Base-by-base conservation (phyloP, 2,888 invertebrate species). In the Ormyrus nitidulus region DNA sequence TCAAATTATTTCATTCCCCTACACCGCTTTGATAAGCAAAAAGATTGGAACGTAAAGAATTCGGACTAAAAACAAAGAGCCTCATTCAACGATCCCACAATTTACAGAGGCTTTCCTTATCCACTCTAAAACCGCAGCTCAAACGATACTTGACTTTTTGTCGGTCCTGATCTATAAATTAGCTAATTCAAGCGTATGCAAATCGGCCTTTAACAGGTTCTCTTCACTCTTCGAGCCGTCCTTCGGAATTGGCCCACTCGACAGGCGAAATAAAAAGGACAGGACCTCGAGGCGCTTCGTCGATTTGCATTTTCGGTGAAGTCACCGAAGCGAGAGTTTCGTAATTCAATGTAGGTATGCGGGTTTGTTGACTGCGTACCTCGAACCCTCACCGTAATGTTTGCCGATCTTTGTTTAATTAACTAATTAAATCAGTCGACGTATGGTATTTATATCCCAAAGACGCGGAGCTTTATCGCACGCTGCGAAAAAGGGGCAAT, bases 401-500 rank as follows among this genome's bases (percentile, higher is more conserved):
- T 11, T 4, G 58, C 19, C n/a, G 59, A 59, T 58, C 48, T 11
- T 59, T 49, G 59, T 71, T 59, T 51, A 34, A 49, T n/a, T 51
- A 59, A 58, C 48, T 46, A 76, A 76, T 69, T 68, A 56, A 69
- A 69, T 13, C 62, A 69, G 69, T 68, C 69, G 62, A 8, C 46
- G 11, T 13, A 68, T 54, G n/a, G 69, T 19, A 69, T 46, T 64
- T 34, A 34, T 4, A 4, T 34, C 34, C 34, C 34, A 34, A 34
- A 34, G 34, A 34, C 34, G 34, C 34, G 34, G 34, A 34, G 34
- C 34, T 34, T 34, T 34, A 34, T 34, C 34, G 51, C 66, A 13
- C 56, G n/a, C 46, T n/a, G n/a, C 46, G 56, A 11, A n/a, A 46
- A 54, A 44, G n/a, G 34, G 8, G 53, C n/a, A 3, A 34, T 34